Conservation (phyloP, 2,888 invertebrate genomes). For the Nomada flava region DNA sequence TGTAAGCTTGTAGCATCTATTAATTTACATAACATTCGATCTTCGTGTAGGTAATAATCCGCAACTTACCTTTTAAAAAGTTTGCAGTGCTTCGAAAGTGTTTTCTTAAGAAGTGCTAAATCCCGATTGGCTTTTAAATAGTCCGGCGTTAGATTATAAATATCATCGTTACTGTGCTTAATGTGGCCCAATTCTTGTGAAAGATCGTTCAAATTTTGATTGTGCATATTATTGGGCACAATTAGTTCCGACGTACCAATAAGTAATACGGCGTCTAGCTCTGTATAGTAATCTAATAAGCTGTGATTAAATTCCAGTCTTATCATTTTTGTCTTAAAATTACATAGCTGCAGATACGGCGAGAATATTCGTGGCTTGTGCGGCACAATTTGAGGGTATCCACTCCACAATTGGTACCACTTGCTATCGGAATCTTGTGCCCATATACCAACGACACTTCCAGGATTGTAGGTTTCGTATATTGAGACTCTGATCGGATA, state of each 20-base stretch:
- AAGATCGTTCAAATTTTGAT: conserved; percentile 77
- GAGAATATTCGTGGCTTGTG: conserved; percentile 90
- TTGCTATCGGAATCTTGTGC: conserved; percentile 85
- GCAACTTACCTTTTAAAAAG: conserved; percentile 77
- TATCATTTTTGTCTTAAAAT: conserved; percentile 85
- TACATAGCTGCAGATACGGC: conserved; percentile 85
- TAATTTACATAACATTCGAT: neutral
- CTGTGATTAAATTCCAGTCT: conserved; percentile 95
- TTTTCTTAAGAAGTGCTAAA: conserved; percentile 76
- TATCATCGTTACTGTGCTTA: conserved; percentile 72
- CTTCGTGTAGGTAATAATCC: neutral
- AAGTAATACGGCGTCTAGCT: conserved; percentile 93
- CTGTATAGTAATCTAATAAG: conserved; percentile 93
- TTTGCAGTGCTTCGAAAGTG: conserved; percentile 78
- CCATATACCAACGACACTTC: conserved; percentile 93
- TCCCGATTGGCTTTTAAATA: conserved; percentile 78
- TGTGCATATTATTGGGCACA: conserved; percentile 75
- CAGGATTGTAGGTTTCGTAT: conserved; percentile 95
- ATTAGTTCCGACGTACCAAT: conserved; percentile 87
- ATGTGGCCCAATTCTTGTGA: conserved; percentile 75
- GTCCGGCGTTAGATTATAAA: conserved; percentile 80
- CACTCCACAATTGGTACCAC: conserved; percentile 93
- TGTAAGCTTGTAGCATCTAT: neutral
- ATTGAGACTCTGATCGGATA: conserved; percentile 89
- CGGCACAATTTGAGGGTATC: conserved; percentile 87